phyloP scores from a whole-genome alignment of 2,888 invertebrate species.

The Myathropa florea region DNA sequence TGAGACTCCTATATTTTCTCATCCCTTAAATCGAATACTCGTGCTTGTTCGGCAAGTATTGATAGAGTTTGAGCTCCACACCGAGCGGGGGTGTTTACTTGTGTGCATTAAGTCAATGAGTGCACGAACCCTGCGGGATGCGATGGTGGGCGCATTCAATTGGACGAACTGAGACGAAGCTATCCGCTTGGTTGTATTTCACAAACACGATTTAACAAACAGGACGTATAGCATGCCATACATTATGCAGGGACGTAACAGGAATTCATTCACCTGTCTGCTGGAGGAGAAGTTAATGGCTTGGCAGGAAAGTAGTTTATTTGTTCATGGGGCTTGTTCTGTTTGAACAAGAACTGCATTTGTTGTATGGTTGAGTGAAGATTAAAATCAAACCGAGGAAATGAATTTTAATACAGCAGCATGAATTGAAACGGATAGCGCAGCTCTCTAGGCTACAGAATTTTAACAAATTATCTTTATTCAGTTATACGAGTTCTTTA shows the following conservation, averaged over 20 bases:
- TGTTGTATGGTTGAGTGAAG: slow-evolving; percentile 24
- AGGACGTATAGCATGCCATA: slow-evolving; percentile 21
- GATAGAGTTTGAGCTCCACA: neutral
- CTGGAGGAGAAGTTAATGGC: slow-evolving; percentile 22
- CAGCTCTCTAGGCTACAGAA: too few relatives aligned
- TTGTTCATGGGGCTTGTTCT: slow-evolving; percentile 13
- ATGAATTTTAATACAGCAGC: neutral
- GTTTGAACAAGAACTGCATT: slow-evolving; percentile 21
- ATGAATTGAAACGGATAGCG: too few relatives aligned
- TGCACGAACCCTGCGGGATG: slow-evolving; percentile 31
- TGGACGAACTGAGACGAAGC: slow-evolving; percentile 2
- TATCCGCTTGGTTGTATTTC: slow-evolving; percentile 9
- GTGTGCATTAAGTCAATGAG: slow-evolving; percentile 41
- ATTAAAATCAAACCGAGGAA: neutral
- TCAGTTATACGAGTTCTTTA: too few relatives aligned
- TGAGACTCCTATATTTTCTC: slow-evolving; percentile 9
- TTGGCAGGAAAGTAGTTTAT: slow-evolving; percentile 19
- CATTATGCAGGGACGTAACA: slow-evolving; percentile 24
- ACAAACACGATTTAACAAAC: slow-evolving; percentile 20
- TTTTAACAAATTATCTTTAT: too few relatives aligned
- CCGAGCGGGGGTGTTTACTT: neutral
- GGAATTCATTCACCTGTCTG: slow-evolving; percentile 18
- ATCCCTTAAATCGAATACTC: slow-evolving; percentile 2
- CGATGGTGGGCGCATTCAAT: slow-evolving; percentile 24
- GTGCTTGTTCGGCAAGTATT: neutral